Evolutionary conservation across 1,140 invertebrate species (phyloP), one percentile per base, ranked within the genome.

Genomic region (Nylanderia fulva): DNA sequence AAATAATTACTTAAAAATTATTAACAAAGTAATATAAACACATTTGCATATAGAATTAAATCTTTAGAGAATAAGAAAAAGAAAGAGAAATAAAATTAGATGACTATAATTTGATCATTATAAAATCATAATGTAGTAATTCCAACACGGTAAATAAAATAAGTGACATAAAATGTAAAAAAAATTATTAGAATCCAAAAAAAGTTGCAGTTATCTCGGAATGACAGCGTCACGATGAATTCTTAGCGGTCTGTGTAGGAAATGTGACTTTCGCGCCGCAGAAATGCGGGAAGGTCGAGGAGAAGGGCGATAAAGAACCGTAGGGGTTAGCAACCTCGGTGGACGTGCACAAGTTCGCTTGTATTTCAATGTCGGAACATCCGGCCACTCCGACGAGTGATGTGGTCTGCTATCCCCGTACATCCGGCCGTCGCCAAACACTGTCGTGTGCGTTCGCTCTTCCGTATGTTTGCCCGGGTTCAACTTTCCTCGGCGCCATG

Each of bases 341-440:
- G 64, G 21, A 33, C 58, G 64, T 18, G 54, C 85, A 54, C 45
- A 45, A 60, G 84, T 56, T 79, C 82, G 85, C 85, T 85, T 89
- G 88, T 90, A 90, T 90, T 90, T 91, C 90, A 91, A 90, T 86
- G 90, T 88, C 85, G 87, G 75, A 60, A 75, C 85, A 85, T 88
- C 87, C 90, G 86, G 79, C 68, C 36, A 79, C 74, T 74, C 72
- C 83, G 85, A 91, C 90, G 90, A 91, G 90, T 91, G 90, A 91
- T 91, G 90, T 91, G 90, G 90, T 91, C 88, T 85, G 86, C 90
- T 86, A 86, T 86, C 90, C 90, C 88, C 88, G 86, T 87, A 84
- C 75, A 88, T 90, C 89, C 89, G 87, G 87, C 71, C 72, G 85
- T 91, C 85, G 85, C 84, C 90, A 90, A 89, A 90, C 89, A 90